These are phyloP conservation scores for Muricea muricata DNA, from an alignment of 92 coral and sea anemone species.

Conservation along the genomic window DNA sequence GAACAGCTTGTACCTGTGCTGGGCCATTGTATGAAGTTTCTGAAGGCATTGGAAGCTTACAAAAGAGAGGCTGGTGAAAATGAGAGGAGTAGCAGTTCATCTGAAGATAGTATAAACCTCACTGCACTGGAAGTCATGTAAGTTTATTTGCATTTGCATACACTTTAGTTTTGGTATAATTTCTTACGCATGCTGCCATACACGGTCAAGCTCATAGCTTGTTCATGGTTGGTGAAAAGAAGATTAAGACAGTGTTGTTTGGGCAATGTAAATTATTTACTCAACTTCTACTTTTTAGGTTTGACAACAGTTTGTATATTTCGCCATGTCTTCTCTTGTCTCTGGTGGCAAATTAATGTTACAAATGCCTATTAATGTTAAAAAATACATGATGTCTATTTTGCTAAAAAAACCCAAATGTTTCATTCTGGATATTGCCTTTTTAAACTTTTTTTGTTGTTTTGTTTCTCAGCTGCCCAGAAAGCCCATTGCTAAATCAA, in stretches of 20 bases:
- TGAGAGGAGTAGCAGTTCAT: background rate
- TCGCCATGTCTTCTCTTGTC: no score
- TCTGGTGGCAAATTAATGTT: no score
- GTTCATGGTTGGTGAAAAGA: no score
- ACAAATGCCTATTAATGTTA: no score
- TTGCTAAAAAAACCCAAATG: background rate
- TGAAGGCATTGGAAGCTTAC: background rate
- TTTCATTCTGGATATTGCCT: background rate
- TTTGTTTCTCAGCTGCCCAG: background rate
- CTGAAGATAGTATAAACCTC: slow-evolving; percentile 10
- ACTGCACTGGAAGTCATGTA: slow-evolving; percentile 4
- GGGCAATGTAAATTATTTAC: no score
- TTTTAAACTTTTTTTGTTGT: background rate
- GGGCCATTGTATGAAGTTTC: slow-evolving; percentile 14
- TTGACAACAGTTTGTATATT: no score
- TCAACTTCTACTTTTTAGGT: no score
- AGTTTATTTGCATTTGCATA: background rate
- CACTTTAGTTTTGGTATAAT: background rate
- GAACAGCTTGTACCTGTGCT: slow-evolving; percentile 22
- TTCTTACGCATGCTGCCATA: background rate
- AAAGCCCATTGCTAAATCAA: background rate
- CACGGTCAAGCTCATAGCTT: no score
- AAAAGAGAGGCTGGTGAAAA: background rate
- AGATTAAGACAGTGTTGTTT: no score
- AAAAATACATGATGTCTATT: no score